Conservation (phyloP, 2,888 invertebrate genomes). For the Caenorhabditis angaria region DNA sequence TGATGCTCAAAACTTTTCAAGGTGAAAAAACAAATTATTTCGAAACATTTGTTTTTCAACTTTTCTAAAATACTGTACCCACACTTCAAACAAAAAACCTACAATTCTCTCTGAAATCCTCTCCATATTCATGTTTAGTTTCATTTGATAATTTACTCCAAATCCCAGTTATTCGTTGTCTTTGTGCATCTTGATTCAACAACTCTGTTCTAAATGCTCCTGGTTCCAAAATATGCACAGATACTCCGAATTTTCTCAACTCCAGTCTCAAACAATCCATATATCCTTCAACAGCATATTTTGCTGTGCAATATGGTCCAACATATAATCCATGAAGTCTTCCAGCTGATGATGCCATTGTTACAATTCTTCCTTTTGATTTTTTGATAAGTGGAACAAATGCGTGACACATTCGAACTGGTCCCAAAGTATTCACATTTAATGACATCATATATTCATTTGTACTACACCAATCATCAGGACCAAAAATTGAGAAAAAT, state of each 20-base stretch:
- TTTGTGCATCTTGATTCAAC: constrained; percentile 60
- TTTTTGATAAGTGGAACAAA: constrained; percentile 66
- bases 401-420: constrained; percentile 63
- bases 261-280: constrained; percentile 64
- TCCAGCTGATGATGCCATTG: constrained; percentile 74
- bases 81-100: constrained; percentile 18
- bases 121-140: constrained; percentile 70
- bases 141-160: constrained; percentile 59
- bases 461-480: constrained; percentile 88
- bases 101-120: constrained; percentile 67
- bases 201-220: constrained; percentile 68
- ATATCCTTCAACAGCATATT: constrained; percentile 68
- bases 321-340: constrained; percentile 70
- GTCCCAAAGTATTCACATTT: constrained; percentile 83
- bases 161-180: constrained; percentile 51
- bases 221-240: constrained; percentile 66
- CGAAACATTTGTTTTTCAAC: too few relatives aligned
- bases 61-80: neutral
- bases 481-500: constrained; percentile 84
- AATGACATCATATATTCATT: constrained; percentile 80
- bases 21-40: too few relatives aligned
- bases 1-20: neutral
- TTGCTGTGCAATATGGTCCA: constrained; percentile 64
- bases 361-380: constrained; percentile 73
- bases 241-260: constrained; percentile 57